phyloP scores from a whole-genome alignment of 2,888 invertebrate species.

The Drosophila subquinaria region DNA sequence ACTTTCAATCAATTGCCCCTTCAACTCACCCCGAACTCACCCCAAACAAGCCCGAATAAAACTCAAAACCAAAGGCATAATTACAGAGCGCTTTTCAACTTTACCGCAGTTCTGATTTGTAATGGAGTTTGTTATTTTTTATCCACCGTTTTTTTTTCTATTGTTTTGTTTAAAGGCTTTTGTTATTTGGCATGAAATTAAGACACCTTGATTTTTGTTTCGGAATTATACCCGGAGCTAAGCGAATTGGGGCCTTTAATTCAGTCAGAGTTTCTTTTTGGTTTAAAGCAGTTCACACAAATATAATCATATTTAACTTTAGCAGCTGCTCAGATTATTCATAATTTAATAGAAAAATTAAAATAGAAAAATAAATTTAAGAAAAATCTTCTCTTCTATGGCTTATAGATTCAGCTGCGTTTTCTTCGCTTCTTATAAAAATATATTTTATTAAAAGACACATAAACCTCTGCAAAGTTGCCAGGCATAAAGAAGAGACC shows the following conservation, averaged over 20 bases:
- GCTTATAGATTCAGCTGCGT: neutral
- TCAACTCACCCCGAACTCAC: neutral
- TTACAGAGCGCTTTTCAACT: slow-evolving; percentile 75
- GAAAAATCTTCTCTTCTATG: neutral
- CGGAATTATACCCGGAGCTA: slow-evolving; percentile 21
- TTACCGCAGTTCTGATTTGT: slow-evolving; percentile 77
- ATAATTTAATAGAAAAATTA: neutral
- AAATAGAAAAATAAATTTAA: neutral
- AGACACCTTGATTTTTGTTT: slow-evolving; percentile 61
- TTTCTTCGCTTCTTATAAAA: neutral
- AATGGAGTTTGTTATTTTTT: slow-evolving; percentile 53
- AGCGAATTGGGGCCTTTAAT: slow-evolving; percentile 20
- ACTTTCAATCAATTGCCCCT: slow-evolving; percentile 70
- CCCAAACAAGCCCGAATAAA: neutral
- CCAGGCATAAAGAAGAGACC: slow-evolving; percentile 13
- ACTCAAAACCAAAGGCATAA: slow-evolving; percentile 50
- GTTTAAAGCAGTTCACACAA: neutral
- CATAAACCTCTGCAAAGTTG: slow-evolving; percentile 3
- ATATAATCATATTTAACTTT: neutral
- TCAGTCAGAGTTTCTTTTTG: neutral
- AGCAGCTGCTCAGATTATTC: neutral
- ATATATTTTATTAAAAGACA: slow-evolving; percentile 5
- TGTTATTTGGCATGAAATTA: slow-evolving; percentile 57
- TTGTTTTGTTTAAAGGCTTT: slow-evolving; percentile 40
- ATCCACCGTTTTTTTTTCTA: neutral